Conservation (phyloP, 1,140 invertebrate genomes). For the Melanaphis sacchari region DNA sequence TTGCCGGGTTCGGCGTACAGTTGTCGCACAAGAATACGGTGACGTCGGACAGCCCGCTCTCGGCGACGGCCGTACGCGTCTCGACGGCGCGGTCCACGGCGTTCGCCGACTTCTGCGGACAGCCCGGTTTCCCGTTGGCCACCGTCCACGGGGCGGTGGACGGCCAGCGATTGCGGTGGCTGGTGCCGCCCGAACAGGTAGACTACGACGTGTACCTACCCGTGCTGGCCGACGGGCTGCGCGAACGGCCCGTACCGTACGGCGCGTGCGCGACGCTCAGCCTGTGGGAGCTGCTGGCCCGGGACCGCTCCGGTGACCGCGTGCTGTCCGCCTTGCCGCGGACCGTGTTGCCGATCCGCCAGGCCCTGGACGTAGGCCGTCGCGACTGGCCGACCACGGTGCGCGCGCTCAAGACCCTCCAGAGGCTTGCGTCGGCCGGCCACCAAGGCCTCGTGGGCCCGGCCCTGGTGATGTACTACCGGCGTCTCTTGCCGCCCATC, state of each 20-base stretch:
- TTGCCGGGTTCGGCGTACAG: background rate
- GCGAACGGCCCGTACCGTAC: background rate
- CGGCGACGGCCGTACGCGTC: too few species aligned
- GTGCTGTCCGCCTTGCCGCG: background rate
- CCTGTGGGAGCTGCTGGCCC: background rate
- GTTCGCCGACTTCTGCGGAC: background rate
- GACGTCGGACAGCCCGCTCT: background rate
- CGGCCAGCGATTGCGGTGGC: background rate
- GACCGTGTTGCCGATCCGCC: background rate
- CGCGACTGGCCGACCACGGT: background rate
- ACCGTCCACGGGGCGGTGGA: background rate
- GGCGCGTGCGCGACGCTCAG: background rate
- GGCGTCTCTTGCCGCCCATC: background rate
- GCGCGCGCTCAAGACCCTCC: background rate
- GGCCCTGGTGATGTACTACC: background rate
- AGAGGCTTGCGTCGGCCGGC: background rate
- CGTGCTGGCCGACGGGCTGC: background rate
- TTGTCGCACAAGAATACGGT: constrained; percentile 20
- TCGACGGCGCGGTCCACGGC: background rate
- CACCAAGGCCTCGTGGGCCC: background rate
- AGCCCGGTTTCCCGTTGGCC: background rate
- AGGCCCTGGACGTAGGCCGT: background rate
- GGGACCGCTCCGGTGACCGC: background rate
- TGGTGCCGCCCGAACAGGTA: background rate
- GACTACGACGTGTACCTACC: background rate